Evolutionary conservation across 2,113 vertebrate genomes (phyloP).

Genomic region (Alces alces): DNA sequence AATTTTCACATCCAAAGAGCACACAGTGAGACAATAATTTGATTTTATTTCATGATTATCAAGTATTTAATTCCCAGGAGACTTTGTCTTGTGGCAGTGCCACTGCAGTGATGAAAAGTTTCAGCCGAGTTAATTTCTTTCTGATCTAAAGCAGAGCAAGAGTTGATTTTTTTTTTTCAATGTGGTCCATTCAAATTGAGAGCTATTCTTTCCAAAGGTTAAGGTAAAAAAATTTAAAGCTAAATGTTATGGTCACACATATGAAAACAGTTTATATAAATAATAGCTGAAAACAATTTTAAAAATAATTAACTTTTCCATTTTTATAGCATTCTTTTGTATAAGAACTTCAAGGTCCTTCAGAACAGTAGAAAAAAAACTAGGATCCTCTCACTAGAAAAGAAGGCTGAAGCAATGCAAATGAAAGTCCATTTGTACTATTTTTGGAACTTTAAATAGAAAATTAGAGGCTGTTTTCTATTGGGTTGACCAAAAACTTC

Average conservation of each 20-base stretch:
- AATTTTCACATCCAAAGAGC: not conserved
- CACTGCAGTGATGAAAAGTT: not conserved
- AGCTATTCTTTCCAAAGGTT: not conserved
- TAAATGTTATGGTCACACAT: not conserved
- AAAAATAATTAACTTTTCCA: not conserved
- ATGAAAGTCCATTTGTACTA: not conserved
- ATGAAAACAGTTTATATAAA: not conserved
- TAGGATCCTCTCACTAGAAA: not conserved
- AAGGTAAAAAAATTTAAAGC: not conserved
- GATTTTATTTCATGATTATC: slow-evolving; percentile 22
- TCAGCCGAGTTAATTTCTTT: not conserved
- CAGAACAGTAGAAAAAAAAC: not conserved
- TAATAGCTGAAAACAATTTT: not conserved
- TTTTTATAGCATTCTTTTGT: not conserved
- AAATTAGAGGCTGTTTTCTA: not conserved
- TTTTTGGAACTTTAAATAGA: not conserved
- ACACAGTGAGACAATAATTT: not conserved
- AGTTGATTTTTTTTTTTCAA: not conserved
- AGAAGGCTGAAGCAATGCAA: not conserved
- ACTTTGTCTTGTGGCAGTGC: not conserved
- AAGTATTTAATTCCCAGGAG: not conserved
- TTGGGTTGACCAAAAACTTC: not conserved
- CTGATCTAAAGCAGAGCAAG: not conserved
- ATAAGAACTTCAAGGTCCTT: not conserved
- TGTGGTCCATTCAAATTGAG: not conserved